Evolutionary conservation across 2,888 invertebrate genomes (phyloP), one percentile per base, ranked within the genome.

Genomic region (Epistrophe eligans): DNA sequence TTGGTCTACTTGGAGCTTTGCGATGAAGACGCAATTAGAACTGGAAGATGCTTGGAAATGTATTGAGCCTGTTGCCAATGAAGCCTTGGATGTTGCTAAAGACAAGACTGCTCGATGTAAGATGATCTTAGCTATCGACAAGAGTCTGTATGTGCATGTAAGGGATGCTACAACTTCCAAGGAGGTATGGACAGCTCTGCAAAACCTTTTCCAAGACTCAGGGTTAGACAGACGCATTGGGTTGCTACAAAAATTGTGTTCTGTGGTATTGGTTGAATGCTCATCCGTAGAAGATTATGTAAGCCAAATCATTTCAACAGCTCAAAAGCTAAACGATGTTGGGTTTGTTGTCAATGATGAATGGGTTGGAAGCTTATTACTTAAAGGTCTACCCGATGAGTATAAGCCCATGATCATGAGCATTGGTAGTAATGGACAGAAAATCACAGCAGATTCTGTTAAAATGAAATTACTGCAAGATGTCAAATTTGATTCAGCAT

Each of bases 141-240:
- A 71, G 35, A 71, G 57, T 71, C 17, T 71, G 0, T 71, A 71
- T 19, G n/a, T 71, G 1, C 57, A 72, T 38, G 72, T 71, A 6
- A 71, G 28, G 13, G 10, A 71, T 10, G 57, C 71, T 6, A 28
- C 15, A 57, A 71, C 52, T 17, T 45, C 70, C 28, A 70, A 70
- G 2, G 71, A 57, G 0, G 71, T 52, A 1, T 71, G 72, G 72
- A 43, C 40, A 38, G 32, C 66, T 2, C 11, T 66, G 10, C 15
- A 66, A 50, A 45, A 50, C 28, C 48, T 66, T 28, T 66, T 40
- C 11, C 45, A 66, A 64, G 71, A 82, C 77, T 72, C 72, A 13
- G 82, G 35, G 1, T 35, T 35, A 8, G 67, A 66, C 40, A 55
- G 70, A 10, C 60, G 70, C 13, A 50, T 81, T 52, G 76, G 81